These are phyloP conservation scores for Amphiprion percula DNA, from an alignment of 2,113 vertebrate species.

Conservation along the genomic window DNA sequence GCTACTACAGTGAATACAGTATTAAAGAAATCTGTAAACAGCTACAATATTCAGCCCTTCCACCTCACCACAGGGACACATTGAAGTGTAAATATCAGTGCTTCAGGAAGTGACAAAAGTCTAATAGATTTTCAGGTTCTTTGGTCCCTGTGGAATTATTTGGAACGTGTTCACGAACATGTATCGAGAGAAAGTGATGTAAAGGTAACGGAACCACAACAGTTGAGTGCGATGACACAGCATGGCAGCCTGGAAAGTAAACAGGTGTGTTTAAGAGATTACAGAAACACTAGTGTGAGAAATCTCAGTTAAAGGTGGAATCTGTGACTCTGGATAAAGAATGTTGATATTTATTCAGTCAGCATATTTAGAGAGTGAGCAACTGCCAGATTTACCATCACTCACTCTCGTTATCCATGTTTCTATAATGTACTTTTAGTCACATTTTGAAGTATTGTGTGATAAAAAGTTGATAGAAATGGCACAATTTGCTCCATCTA, in stretches of 20 bases:
- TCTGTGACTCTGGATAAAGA: no score
- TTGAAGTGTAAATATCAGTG: slow-evolving; percentile 14
- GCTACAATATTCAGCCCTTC: background rate
- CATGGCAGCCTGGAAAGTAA: slow-evolving; percentile 90
- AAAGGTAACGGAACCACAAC: slow-evolving; percentile 93
- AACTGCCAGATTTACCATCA: no score
- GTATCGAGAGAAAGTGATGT: slow-evolving; percentile 92
- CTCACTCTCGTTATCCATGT: no score
- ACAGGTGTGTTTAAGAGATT: background rate
- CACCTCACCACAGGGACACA: background rate
- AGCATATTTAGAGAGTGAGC: no score
- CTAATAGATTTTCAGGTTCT: slow-evolving; percentile 81
- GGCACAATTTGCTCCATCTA: no score
- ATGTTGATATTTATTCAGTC: no score
- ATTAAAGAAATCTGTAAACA: slow-evolving; percentile 9
- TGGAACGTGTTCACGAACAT: slow-evolving; percentile 93
- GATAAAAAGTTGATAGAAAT: no score
- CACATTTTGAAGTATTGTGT: no score
- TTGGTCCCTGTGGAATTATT: slow-evolving; percentile 77
- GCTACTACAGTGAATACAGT: background rate
- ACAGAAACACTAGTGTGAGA: no score
- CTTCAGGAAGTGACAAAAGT: background rate
- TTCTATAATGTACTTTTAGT: no score
- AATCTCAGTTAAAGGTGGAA: no score
- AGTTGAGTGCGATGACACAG: slow-evolving; percentile 91